Evolutionary conservation across 2,888 invertebrate species (phyloP), one percentile per base, ranked within the genome.

Genomic region (Piscicola geometra): DNA sequence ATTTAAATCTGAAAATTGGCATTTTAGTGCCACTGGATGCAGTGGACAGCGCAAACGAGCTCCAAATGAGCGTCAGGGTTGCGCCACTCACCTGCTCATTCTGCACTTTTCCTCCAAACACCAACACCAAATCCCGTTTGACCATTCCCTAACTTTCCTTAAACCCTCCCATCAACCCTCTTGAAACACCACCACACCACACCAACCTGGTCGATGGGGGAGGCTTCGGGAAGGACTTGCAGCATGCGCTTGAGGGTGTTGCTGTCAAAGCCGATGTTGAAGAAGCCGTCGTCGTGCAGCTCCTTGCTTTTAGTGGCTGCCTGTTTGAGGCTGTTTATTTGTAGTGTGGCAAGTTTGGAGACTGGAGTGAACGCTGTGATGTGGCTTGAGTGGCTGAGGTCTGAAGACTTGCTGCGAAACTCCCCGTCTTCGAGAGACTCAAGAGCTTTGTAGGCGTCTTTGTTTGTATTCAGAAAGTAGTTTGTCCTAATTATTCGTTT

Each of bases 231-330:
- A 90, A 96, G 92, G 71, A 94, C 94, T 83, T 94, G 94, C 81
- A 96, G 88, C 93, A 96, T 94, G 79, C 93, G 90, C 86, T 95
- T 94, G 81, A 96, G 88, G 12, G 94, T 94, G 83, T 90, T 91
- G 83, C 91, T 91, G 86, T 93, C 93, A 86, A 91, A 86, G 77
- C 84, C 85, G 78, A 87, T 83, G 80, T 81, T 77, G 81, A 82
- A 64, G 2, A 73, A 33, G n/a, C 32, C 25, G 25, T 73, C 73
- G 15, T 32, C 28, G 5, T 5, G 30, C 2, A 35, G 67, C 28
- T n/a, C 2, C 30, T n/a, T 30, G 5, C 5, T 12, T 12, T 5
- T 12, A 3, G 5, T 64, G n/a, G 5, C 5, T 21, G 21, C 30
- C 30, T 9, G 5, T 67, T 15, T 67, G 64, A 35, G n/a, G 36